Evolutionary conservation across 2,113 vertebrate genomes (phyloP), one percentile per base, ranked within the genome.

Genomic region (Spilogale gracilis): DNA sequence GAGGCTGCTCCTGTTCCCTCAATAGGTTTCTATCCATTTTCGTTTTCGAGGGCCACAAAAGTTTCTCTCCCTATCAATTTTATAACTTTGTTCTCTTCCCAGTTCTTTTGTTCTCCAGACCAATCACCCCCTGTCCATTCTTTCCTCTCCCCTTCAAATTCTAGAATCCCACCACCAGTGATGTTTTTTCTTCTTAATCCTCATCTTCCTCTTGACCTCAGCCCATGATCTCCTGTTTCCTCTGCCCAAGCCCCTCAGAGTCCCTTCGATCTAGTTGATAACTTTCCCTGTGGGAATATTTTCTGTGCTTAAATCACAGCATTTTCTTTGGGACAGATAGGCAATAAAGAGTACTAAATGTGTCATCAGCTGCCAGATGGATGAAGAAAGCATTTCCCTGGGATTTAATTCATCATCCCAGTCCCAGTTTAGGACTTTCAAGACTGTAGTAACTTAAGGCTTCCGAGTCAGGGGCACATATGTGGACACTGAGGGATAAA

Each of bases 341-440:
- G 96, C 87, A 91, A 43, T 97, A 97, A 97, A 97, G 92, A 91
- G 94, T 82, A 95, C 97, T 98, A 97, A 98, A 97, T 95, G 82
- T 97, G 98, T 98, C 97, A 94, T 96, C 97, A 71, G 50, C 98
- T 98, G 92, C 96, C 94, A 96, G 95, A 92, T 18, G 87, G 93
- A 98, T 96, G 97, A 97, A 96, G 95, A 95, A 96, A 97, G 91
- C 89, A 84, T 94, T 96, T 95, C 94, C 94, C 67, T 83, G 95
- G 88, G 71, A 96, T 97, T 98, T 98, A 95, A 97, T 97, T 98
- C 94, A 96, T 98, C 97, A 97, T 91, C 88, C 76, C 38, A 1
- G n/a, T 95, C 88, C 84, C 69, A 45, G 11, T 67, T 79, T 25
- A 94, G 95, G 92, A 94, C 92, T 91, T 97, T 67, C 54, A 95